Evolutionary conservation across 2,113 vertebrate species (phyloP).

Genomic region (Poeciliopsis prolifica): DNA sequence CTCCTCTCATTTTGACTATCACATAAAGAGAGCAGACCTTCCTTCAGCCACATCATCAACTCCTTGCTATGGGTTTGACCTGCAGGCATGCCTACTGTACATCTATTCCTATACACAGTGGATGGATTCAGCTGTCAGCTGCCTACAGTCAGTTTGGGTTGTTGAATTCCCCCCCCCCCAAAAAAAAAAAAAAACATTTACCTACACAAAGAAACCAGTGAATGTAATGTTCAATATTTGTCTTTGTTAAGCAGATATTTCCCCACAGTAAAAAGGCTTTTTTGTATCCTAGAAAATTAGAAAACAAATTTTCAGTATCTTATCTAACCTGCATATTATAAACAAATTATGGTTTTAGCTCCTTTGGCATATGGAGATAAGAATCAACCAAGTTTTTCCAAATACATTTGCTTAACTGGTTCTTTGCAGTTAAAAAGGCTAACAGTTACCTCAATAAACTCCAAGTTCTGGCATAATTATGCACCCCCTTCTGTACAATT

Average conservation of each 20-base stretch:
- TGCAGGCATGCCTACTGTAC: conserved; percentile 37
- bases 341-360: too few species aligned
- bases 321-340: too few species aligned
- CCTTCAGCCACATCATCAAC: conserved; percentile 18
- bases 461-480: too few species aligned
- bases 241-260: background rate
- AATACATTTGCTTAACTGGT: too few species aligned
- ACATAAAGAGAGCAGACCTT: conserved; percentile 36
- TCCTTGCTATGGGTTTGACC: conserved; percentile 34
- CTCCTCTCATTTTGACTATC: conserved; percentile 18
- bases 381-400: too few species aligned
- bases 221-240: background rate
- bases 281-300: too few species aligned
- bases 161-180: conserved; percentile 40
- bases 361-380: too few species aligned
- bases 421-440: too few species aligned
- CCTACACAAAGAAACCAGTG: conserved; percentile 20
- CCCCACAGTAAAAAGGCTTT: too few species aligned
- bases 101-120: conserved; percentile 39
- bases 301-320: too few species aligned
- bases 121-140: conserved; percentile 43
- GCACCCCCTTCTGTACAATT: too few species aligned
- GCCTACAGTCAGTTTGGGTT: conserved; percentile 48
- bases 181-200: conserved; percentile 37
- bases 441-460: too few species aligned